Conservation (phyloP, 2,113 vertebrate species). For the Lophochroa leadbeateri region DNA sequence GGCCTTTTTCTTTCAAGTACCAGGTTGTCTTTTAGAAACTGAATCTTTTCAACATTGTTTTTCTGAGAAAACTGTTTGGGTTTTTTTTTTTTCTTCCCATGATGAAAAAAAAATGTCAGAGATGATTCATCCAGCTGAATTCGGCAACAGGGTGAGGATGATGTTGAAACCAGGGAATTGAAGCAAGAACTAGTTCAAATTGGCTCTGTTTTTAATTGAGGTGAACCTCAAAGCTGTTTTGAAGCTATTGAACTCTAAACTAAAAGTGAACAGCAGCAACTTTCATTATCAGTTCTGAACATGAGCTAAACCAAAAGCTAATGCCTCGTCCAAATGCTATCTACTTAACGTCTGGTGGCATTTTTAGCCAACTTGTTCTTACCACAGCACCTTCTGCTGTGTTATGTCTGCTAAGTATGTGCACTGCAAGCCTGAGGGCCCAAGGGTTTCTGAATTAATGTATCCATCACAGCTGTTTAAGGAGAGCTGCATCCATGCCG, state of each 20-base stretch:
- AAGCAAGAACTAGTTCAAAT: neutral
- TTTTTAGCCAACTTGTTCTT: neutral
- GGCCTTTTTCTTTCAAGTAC: neutral
- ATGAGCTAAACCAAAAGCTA: neutral
- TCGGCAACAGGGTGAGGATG: neutral
- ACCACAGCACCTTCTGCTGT: neutral
- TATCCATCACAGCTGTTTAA: neutral
- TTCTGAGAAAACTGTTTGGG: neutral
- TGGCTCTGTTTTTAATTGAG: neutral
- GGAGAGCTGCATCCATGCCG: neutral
- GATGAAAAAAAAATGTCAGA: neutral
- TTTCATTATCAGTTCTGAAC: neutral
- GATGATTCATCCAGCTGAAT: neutral
- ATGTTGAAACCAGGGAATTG: neutral
- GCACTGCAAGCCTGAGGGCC: neutral
- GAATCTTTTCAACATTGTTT: neutral
- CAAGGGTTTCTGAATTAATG: neutral
- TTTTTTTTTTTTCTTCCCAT: neutral
- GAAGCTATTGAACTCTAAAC: neutral
- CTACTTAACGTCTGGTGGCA: neutral
- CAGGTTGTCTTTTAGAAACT: neutral
- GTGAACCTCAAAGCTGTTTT: neutral
- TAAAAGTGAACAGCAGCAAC: neutral
- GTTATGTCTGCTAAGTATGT: neutral
- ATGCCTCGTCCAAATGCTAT: accelerated